phyloP scores from a whole-genome alignment of 2,113 vertebrate genomes.

The Clarias magur region DNA sequence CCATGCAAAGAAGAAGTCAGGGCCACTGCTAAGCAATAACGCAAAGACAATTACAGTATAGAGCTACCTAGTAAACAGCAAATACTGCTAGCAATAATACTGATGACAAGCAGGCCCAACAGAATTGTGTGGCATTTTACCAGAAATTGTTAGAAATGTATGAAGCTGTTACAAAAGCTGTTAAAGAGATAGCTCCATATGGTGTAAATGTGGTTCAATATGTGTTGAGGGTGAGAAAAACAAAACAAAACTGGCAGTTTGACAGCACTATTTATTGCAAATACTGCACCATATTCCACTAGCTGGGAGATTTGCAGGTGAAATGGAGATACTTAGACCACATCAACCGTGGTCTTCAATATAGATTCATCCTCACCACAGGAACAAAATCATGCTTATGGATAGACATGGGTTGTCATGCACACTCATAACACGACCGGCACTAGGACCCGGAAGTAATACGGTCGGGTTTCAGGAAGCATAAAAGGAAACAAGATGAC shows the following conservation, averaged over 20 bases:
- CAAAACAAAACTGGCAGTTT: background rate
- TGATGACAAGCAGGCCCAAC: background rate
- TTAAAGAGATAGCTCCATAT: background rate
- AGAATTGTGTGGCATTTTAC: background rate
- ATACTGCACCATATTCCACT: background rate
- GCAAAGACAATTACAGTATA: background rate
- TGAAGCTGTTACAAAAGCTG: background rate
- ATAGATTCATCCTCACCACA: background rate
- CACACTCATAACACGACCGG: no score
- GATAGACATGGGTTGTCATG: background rate
- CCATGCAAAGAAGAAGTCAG: background rate
- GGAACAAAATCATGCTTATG: background rate
- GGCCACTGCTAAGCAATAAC: background rate
- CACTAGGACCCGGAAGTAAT: no score
- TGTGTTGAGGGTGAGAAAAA: background rate
- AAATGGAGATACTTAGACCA: background rate
- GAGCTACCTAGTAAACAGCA: background rate
- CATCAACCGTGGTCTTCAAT: background rate
- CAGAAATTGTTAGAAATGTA: background rate
- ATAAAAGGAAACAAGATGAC: no score
- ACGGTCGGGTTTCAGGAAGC: no score
- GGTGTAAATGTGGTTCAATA: background rate
- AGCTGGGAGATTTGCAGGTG: background rate
- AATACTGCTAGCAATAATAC: background rate
- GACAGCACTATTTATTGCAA: background rate